Percentiles rank a stretch among this genome's conserved stretches.
Evolutionary conservation across 2,888 invertebrate species (phyloP).

Genomic region (Flexamia atlantica): DNA sequence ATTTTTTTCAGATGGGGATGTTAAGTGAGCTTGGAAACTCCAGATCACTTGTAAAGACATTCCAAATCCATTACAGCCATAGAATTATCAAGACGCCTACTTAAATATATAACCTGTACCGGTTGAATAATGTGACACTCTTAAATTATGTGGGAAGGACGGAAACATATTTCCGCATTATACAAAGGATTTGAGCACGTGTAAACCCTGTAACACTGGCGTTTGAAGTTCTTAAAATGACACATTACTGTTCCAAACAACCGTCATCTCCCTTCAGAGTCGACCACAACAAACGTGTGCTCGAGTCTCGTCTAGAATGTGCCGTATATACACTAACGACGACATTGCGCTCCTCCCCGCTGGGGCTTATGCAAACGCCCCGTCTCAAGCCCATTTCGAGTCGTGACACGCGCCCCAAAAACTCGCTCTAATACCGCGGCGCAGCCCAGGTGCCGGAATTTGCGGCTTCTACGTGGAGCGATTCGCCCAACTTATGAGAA

Average conservation of each 20-base stretch:
- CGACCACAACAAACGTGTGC: constrained; percentile 9
- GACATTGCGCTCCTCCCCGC: constrained; percentile 15
- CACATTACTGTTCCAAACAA: not conserved
- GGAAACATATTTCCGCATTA: no score
- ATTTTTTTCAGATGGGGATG: no score
- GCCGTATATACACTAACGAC: constrained; percentile 19
- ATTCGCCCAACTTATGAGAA: not conserved
- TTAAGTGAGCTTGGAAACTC: no score
- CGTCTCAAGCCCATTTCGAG: constrained; percentile 10
- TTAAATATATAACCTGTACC: no score
- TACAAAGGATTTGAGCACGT: not conserved
- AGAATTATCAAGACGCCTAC: no score
- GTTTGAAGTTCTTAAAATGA: not conserved
- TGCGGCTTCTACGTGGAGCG: constrained; percentile 40
- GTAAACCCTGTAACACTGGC: not conserved
- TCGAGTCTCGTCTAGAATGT: not conserved
- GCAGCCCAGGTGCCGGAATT: not conserved
- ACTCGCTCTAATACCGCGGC: constrained; percentile 38
- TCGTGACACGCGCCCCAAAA: constrained; percentile 36
- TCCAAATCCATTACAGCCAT: no score
- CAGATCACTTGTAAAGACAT: no score
- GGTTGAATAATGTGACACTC: no score
- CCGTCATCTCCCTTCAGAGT: not conserved
- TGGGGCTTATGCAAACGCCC: constrained; percentile 22
- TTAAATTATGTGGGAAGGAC: no score